Evolutionary conservation across 2,888 invertebrate genomes (phyloP), one percentile per base, ranked within the genome.

Genomic region (Euzetes globulus): DNA sequence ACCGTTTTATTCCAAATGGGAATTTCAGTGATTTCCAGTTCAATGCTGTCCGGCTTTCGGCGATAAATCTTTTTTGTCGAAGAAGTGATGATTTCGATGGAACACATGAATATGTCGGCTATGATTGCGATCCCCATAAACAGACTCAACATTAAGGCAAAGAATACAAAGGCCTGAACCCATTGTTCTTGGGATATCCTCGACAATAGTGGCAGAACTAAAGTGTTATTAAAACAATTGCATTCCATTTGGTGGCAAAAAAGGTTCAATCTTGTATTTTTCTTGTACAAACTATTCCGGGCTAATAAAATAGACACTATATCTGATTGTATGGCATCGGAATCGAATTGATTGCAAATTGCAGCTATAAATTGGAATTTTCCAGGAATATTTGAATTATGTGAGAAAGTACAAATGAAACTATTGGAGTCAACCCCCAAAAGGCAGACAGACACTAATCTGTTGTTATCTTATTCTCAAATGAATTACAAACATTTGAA

Each of bases 91-190:
- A 84, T 84, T 79, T 87, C 86, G 74, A 87, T 87, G 74, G 86
- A 81, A 75, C 85, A 84, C 86, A 87, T 87, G 80, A 87, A 86
- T 74, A 86, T 82, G 79, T 87, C 86, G n/a, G 86, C 86, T 25
- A 86, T 83, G 78, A 87, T 86, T 75, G 86, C 85, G 11, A 86
- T 83, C 27, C 86, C 86, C 78, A 87, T 80, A 80, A 87, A 87
- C 79, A 85, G 85, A 81, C 86, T 86, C 17, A 87, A 79, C 1
- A 87, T 81, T 7, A 83, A 85, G 17, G 83, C 58, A 11, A 86
- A 79, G 80, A 86, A 87, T 22, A 86, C 79, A 52, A 81, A 74
- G 4, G 82, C 84, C 25, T 86, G 80, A 4, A 80, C 80, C 22
- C 79, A 81, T 17, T 78, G 72, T 15, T 82, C 80, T 86, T 86